These are phyloP conservation scores for Hippoglossus stenolepis DNA, from an alignment of 2,113 vertebrate genomes.

Conservation along the genomic window DNA sequence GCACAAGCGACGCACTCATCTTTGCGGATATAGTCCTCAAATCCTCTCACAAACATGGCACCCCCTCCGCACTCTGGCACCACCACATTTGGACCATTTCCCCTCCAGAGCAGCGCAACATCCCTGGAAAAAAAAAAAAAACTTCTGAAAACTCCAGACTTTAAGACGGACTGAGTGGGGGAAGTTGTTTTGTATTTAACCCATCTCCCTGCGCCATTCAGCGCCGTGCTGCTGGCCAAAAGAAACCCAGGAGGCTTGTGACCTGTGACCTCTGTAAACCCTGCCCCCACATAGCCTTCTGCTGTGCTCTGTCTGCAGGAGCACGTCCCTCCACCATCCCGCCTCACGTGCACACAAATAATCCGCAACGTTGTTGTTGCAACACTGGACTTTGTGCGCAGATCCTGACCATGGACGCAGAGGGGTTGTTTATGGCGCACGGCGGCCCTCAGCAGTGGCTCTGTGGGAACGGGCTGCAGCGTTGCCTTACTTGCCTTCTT, in stretches of 20 bases:
- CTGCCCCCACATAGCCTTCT: constrained; percentile 66
- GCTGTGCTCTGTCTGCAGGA: constrained; percentile 24
- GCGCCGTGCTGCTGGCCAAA: constrained; percentile 77
- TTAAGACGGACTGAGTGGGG: not conserved
- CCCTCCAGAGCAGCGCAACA: not conserved
- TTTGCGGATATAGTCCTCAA: constrained; percentile 34
- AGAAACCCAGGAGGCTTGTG: constrained; percentile 86
- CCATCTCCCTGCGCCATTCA: constrained; percentile 56
- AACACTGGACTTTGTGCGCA: not conserved
- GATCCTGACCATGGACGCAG: not conserved
- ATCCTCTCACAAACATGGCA: not conserved
- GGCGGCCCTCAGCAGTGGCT: not conserved
- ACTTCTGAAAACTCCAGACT: not conserved
- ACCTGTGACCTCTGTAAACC: constrained; percentile 83
- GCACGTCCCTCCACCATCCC: constrained; percentile 18
- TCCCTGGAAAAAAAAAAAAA: too few relatives aligned
- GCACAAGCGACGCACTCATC: constrained; percentile 23
- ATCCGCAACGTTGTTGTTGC: not conserved
- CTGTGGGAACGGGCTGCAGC: constrained; percentile 44
- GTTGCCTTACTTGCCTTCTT: constrained; percentile 56
- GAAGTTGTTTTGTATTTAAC: not conserved
- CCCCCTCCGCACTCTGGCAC: not conserved
- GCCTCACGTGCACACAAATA: not conserved
- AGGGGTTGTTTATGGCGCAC: not conserved
- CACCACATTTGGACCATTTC: not conserved